Evolutionary conservation across 1,140 invertebrate genomes (phyloP).

Genomic region (Ditylenchus dipsaci): DNA sequence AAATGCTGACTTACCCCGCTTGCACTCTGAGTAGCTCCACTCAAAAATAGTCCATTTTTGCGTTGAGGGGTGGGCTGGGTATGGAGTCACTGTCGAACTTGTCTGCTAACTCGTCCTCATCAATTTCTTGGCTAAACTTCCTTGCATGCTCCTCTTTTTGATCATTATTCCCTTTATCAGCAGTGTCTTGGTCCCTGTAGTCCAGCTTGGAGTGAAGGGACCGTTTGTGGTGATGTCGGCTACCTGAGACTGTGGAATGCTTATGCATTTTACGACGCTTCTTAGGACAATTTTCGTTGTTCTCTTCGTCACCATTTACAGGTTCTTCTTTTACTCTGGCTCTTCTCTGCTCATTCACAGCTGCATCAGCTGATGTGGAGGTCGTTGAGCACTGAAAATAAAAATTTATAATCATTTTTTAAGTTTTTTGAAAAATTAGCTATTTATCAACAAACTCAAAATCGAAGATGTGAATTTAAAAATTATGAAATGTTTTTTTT

Average conservation of each 20-base stretch:
- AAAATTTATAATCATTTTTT: background rate
- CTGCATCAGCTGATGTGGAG: background rate
- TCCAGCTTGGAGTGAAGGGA: background rate
- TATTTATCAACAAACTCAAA: no score
- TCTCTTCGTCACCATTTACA: slow-evolving; percentile 6
- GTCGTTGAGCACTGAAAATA: background rate
- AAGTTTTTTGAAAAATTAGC: no score
- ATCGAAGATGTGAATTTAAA: no score
- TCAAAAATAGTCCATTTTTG: slow-evolving; percentile 45
- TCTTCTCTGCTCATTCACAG: background rate
- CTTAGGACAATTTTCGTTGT: slow-evolving; percentile 2
- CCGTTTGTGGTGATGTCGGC: background rate
- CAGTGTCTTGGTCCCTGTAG: background rate
- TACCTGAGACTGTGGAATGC: background rate
- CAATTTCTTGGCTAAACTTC: no score
- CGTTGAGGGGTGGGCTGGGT: slow-evolving; percentile 6
- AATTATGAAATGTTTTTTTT: no score
- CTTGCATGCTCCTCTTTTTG: background rate
- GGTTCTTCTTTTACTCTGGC: background rate
- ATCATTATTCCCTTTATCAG: slow-evolving; percentile 1
- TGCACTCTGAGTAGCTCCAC: slow-evolving; percentile 13
- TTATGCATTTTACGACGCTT: background rate
- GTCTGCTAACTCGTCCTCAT: background rate
- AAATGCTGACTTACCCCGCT: slow-evolving; percentile 24
- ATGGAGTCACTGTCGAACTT: background rate